A percentile compares a stretch with the other conserved stretches of the same genome.
Evolutionary conservation across 2,113 vertebrate genomes (phyloP).

Genomic region (Eretmochelys imbricata): DNA sequence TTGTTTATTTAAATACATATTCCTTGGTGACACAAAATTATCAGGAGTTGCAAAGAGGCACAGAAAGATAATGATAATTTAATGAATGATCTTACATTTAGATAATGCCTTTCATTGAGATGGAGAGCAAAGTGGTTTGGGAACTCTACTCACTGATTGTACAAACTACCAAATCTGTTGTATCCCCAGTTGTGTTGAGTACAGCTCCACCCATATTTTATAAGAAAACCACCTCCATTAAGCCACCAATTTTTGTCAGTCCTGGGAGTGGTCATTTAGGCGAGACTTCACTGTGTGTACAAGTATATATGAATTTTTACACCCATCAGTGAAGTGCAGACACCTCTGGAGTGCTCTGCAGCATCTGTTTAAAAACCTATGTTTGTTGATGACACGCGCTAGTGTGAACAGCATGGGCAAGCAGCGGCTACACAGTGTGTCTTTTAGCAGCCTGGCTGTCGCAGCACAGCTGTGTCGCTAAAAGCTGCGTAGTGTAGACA

Average conservation of each 20-base stretch:
- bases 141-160: conserved; percentile 55
- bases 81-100: conserved; percentile 28
- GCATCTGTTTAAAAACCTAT: not conserved
- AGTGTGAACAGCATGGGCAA: no score
- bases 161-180: conserved; percentile 1
- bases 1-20: conserved; percentile 47
- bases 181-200: not conserved
- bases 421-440: no score
- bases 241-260: not conserved
- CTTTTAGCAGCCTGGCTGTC: no score
- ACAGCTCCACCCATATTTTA: not conserved
- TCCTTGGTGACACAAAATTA: conserved; percentile 37
- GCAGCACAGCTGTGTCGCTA: no score
- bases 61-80: conserved; percentile 28
- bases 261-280: not conserved
- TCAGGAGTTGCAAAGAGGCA: not conserved
- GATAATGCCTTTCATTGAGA: not conserved
- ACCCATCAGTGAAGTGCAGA: not conserved
- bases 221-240: conserved; percentile 43
- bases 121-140: not conserved
- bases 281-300: not conserved
- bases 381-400: not conserved
- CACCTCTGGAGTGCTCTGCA: conserved; percentile 27
- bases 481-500: no score
- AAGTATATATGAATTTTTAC: conserved; percentile 15